Evolutionary conservation across 2,888 invertebrate genomes (phyloP).

Genomic region (Phorcus lineatus): DNA sequence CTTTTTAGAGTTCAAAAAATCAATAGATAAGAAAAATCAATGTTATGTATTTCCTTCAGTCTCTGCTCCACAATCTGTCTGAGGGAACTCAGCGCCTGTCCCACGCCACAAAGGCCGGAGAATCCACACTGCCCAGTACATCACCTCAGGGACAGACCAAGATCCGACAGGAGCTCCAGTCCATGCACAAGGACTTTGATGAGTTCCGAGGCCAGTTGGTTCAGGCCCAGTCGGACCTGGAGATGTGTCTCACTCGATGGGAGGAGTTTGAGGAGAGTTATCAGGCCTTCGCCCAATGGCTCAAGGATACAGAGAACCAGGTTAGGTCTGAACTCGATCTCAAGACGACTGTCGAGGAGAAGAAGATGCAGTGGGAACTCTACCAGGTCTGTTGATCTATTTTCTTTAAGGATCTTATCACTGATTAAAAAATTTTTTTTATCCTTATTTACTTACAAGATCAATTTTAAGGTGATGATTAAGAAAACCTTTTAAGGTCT

Average conservation of each 20-base stretch:
- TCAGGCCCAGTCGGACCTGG: constrained; percentile 75
- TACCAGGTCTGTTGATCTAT: constrained; percentile 83
- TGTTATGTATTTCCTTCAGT: constrained; percentile 41
- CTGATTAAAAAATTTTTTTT: no score
- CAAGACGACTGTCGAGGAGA: constrained; percentile 90
- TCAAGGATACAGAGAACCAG: constrained; percentile 89
- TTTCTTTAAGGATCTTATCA: no score
- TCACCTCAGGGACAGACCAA: constrained; percentile 69
- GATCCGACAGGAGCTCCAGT: constrained; percentile 67
- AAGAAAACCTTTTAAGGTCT: no score
- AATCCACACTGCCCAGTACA: constrained; percentile 65
- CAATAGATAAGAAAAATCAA: neutral
- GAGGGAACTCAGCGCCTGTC: constrained; percentile 66
- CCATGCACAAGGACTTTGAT: constrained; percentile 67
- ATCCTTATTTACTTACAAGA: no score
- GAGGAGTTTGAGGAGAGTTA: constrained; percentile 91
- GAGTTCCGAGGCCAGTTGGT: constrained; percentile 64
- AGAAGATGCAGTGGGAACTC: constrained; percentile 90
- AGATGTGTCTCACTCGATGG: constrained; percentile 92
- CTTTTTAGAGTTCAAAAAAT: neutral
- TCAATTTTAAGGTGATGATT: no score
- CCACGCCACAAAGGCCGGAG: constrained; percentile 65
- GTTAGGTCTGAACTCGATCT: constrained; percentile 87
- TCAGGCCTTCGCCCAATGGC: constrained; percentile 88
- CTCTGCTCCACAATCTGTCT: constrained; percentile 53